phyloP scores from a whole-genome alignment of 2,797 vertebrate species.

The Acrossocheilus wenchowensis region DNA sequence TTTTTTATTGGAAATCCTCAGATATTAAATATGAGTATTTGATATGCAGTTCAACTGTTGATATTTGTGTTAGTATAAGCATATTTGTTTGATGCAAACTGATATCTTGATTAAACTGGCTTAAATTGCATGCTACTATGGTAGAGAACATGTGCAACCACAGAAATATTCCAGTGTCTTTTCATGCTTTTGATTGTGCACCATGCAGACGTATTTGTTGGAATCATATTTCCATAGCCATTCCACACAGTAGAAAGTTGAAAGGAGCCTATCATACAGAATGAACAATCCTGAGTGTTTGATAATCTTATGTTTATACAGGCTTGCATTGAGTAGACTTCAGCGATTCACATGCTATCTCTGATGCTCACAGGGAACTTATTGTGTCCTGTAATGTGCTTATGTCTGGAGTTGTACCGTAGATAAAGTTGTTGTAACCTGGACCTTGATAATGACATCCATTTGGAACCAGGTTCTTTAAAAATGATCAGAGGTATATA shows the following conservation, averaged over 20 bases:
- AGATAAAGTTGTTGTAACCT: constrained; percentile 63
- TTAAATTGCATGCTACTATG: constrained; percentile 22
- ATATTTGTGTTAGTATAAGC: constrained; percentile 12
- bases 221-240: constrained; percentile 23
- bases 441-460: background rate
- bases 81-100: constrained; percentile 26
- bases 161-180: background rate
- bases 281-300: constrained; percentile 44
- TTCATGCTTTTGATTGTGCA: constrained; percentile 37
- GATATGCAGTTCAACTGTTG: background rate
- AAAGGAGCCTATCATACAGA: background rate
- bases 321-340: constrained; percentile 13
- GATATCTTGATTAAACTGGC: background rate
- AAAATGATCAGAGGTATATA: constrained; percentile 55
- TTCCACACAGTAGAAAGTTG: constrained; percentile 9
- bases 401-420: constrained; percentile 57
- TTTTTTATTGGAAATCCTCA: constrained; percentile 48
- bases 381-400: constrained; percentile 25
- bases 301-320: constrained; percentile 15
- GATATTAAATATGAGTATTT: constrained; percentile 26
- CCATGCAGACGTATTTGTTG: constrained; percentile 27
- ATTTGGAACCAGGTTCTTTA: constrained; percentile 7
- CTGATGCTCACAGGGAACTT: constrained; percentile 2
- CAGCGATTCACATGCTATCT: constrained; percentile 18
- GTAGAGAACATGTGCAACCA: constrained; percentile 5